A percentile compares a stretch with the other conserved stretches of the same genome.
phyloP scores from a whole-genome alignment of 2,797 vertebrate genomes.

The Peromyscus aztecus region DNA sequence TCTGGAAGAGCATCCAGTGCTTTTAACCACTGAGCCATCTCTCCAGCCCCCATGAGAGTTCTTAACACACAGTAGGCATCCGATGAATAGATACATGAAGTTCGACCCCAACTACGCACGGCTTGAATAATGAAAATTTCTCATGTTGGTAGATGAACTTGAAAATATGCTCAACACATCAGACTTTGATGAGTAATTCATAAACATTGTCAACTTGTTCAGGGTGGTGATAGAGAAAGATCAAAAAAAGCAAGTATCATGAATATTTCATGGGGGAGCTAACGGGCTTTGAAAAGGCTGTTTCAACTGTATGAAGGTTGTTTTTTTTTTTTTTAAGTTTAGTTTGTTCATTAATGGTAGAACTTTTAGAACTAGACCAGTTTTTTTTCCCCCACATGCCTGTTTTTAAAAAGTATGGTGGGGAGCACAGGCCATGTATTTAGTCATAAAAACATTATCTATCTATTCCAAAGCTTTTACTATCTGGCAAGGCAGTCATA shows the following conservation, averaged over 20 bases:
- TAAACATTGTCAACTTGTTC: slow-evolving; percentile 64
- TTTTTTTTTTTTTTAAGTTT: not conserved
- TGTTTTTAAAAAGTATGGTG: not conserved
- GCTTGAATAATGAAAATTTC: slow-evolving; percentile 57
- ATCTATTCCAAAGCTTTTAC: not conserved
- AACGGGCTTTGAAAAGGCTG: slow-evolving; percentile 55
- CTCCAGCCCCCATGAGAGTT: not conserved
- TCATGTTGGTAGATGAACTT: slow-evolving; percentile 62
- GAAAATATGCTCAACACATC: slow-evolving; percentile 41
- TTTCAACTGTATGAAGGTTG: slow-evolving; percentile 51
- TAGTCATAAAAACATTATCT: not conserved
- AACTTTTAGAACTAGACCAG: not conserved
- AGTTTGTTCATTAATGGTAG: not conserved
- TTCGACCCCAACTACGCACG: slow-evolving; percentile 17
- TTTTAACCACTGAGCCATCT: not conserved
- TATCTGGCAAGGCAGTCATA: not conserved
- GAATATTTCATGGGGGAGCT: slow-evolving; percentile 68
- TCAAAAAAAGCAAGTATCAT: slow-evolving; percentile 66
- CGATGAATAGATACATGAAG: not conserved
- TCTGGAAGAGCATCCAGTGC: not conserved
- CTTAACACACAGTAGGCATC: not conserved
- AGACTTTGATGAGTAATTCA: slow-evolving; percentile 75
- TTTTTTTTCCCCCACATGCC: not conserved
- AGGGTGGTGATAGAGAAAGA: slow-evolving; percentile 26
- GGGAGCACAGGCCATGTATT: not conserved